phyloP scores from a whole-genome alignment of 2,888 invertebrate genomes.

The Mythimna pallens region DNA sequence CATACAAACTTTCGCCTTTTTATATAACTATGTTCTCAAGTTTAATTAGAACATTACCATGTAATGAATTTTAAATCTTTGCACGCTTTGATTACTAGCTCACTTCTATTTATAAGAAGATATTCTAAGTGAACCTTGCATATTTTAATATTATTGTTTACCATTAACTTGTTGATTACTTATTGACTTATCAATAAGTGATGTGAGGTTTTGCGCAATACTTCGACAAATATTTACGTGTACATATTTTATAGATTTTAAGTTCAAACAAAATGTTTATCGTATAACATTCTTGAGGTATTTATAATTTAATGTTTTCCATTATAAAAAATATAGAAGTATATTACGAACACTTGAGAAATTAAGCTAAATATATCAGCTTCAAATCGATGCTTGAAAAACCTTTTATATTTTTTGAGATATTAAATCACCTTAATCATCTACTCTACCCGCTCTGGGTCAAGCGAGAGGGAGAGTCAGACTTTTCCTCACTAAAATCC shows the following conservation, averaged over 20 bases:
- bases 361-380: too few relatives aligned
- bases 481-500: too few relatives aligned
- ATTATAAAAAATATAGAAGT: too few relatives aligned
- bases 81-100: conserved; percentile 29
- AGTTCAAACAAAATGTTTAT: neutral
- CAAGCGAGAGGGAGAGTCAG: too few relatives aligned
- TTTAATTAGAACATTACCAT: neutral
- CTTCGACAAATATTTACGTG: conserved; percentile 22
- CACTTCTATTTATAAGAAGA: conserved; percentile 40
- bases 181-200: conserved; percentile 22
- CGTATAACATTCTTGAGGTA: neutral
- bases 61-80: conserved; percentile 4
- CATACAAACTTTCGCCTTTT: too few relatives aligned
- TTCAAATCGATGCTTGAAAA: too few relatives aligned
- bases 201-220: conserved; percentile 12
- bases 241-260: conserved; percentile 10
- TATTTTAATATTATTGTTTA: conserved; percentile 36
- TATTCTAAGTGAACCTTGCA: conserved; percentile 34
- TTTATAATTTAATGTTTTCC: neutral
- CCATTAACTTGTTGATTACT: conserved; percentile 42
- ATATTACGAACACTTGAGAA: too few relatives aligned
- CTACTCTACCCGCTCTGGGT: too few relatives aligned
- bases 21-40: neutral
- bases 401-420: too few relatives aligned
- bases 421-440: too few relatives aligned